Base-by-base conservation (phyloP, 2,113 vertebrate species). In the Nansenia antarctica region DNA sequence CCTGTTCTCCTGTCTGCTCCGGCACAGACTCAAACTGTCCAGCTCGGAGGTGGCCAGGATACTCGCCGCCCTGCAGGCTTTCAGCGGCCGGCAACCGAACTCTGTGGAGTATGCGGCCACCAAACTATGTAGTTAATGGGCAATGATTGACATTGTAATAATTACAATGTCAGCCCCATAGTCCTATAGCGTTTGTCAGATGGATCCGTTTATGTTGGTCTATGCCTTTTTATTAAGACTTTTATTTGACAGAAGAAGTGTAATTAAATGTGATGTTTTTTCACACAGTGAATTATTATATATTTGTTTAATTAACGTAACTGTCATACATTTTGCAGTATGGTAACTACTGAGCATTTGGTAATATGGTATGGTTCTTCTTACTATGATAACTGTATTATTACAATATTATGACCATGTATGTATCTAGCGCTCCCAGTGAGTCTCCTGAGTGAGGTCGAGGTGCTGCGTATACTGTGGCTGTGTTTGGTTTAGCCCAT, bases 11-110 rank as follows among this genome's bases (percentile, higher is more conserved):
- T 99, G 98, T 82, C 80, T 99, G 86, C 95, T 98, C 20, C 93
- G 96, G 39, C 97, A 99, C 82, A 92, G 98, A 59, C 95, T 99
- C 77, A 99, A 99, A 85, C 80, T 99, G 87, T 95, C 95, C 81
- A 92, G 91, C 76, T 94, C 96, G 0, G 96, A 99, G 86, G 96
- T 99, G 89, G 91, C 86, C 29, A 93, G 97, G 87, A 98, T 99
- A 90, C 95, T 98, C 77, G 90, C 93, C 60, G 95, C 96, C 74
- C 72, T 99, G 86, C 93, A 95, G 80, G 90, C 94, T 70, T 98
- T 97, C 87, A 95, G 91, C 0, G 83, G 93, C 87, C 95, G 90
- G 78, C 94, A 97, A 76, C 94, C 96, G 69, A 93, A 94, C 5
- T 79, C 94, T 0, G 83, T 92, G 67, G 95, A 96, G 75, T 96